Base-by-base conservation (phyloP, 1,140 invertebrate genomes). In the Muscidifurax raptorellus region DNA sequence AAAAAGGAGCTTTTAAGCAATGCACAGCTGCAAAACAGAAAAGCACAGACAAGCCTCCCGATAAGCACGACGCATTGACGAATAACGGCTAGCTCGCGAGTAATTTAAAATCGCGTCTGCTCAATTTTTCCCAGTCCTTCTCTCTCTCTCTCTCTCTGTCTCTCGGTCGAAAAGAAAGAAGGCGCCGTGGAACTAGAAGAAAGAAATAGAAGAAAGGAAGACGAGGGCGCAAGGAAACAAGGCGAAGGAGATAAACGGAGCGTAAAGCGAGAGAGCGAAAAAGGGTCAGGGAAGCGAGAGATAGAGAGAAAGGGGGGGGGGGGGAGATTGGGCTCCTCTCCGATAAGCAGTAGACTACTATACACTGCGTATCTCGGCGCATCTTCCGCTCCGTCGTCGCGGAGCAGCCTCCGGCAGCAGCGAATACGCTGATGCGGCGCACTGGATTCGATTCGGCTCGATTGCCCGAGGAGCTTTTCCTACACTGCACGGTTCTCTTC, bases 371-470 rank as follows among this genome's bases (percentile, higher is more conserved):
- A 89, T 90, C 87, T 88, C 84, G 85, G 88, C 80, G 69, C 67
- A 52, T 64, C 87, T 88, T 87, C 88, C 32, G 25, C 84, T 75
- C 47, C 82, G 85, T 86, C 85, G 72, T 47, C 76, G 75, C n/a
- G n/a, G n/a, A n/a, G n/a, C 66, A 77, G 84, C 85, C 85, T 67
- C 52, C 74, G 75, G 66, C 66, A 44, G 12, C 22, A 47, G 83
- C 85, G 88, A 90, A 90, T 90, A 90, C 88, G 90, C 89, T 90
- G 90, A 91, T 90, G 84, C 88, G n/a, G n/a, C 86, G 88, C 90
- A 88, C 87, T 86, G 83, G 84, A 88, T 87, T 87, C 87, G 89
- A 89, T 88, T 86, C 86, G 47, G 52, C 85, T 87, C 89, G 87
- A 89, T 90, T 88, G 87, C 87, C 74, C 75, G 86, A 76, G 84